phyloP scores from a whole-genome alignment of 2,888 invertebrate genomes.

The Spilosoma lubricipeda region DNA sequence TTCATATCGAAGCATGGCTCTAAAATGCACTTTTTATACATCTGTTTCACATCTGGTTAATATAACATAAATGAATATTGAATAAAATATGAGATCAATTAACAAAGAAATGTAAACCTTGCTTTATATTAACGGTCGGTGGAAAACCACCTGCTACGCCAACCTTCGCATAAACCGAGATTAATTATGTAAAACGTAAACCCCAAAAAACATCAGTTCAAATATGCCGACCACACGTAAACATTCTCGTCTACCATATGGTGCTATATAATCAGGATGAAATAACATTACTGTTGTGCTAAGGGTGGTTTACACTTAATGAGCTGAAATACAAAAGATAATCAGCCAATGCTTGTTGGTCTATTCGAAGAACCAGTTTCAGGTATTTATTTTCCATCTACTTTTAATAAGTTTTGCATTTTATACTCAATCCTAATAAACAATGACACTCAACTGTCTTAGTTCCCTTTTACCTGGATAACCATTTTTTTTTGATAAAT shows the following conservation, averaged over 20 bases:
- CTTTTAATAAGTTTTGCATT: too few species aligned
- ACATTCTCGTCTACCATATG: neutral
- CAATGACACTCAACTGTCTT: too few species aligned
- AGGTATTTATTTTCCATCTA: too few species aligned
- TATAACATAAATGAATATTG: neutral
- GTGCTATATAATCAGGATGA: slow-evolving; percentile 2
- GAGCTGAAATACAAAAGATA: neutral
- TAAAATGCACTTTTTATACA: neutral
- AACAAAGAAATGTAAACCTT: neutral
- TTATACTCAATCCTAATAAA: too few species aligned
- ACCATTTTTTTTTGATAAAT: too few species aligned
- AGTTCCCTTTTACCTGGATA: too few species aligned
- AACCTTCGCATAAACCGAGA: slow-evolving; percentile 3
- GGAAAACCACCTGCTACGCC: neutral
- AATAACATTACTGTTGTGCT: neutral
- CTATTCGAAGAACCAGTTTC: too few species aligned
- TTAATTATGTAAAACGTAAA: slow-evolving; percentile 5
- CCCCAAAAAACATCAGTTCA: neutral
- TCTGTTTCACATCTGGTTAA: neutral
- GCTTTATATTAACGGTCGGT: neutral
- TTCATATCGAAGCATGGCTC: too few species aligned
- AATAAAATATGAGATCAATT: slow-evolving; percentile 3
- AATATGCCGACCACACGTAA: neutral
- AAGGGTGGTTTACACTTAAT: neutral
- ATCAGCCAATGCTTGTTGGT: neutral